Evolutionary conservation across 2,797 vertebrate species (phyloP), one percentile per base, ranked within the genome.

Genomic region (Crenuchus spilurus): DNA sequence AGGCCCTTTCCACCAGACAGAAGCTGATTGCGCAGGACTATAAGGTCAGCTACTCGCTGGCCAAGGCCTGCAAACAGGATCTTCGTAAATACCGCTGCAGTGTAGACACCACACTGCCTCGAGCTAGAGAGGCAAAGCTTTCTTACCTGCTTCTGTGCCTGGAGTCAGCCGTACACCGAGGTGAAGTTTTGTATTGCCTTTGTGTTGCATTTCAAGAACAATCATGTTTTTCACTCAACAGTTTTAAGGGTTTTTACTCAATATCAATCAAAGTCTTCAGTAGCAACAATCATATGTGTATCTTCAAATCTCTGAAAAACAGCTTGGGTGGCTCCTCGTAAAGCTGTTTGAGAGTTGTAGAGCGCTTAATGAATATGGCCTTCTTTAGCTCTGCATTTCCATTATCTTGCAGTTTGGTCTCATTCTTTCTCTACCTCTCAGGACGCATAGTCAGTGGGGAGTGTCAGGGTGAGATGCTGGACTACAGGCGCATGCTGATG

Each of bases 1-100:
- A 98, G 55, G 96, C 97, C 0, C 86, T 99, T 48, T 99, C 98
- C 0, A 99, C 97, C 3, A 90, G 98, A 26, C 98, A 99, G 83
- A 99, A 99, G 84, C 91, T 99, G 72, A 99, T 99, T 0, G 95
- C 95, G 62, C 98, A 99, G 57, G 97, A 99, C 87, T 99, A 99
- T 90, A 99, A 99, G 86, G 95, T 99, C 79, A 99, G 98, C 85
- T 99, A 99, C 87, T 98, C 97, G 0, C 88, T 99, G 85, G 97
- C 98, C 22, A 97, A 97, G 82, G 96, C 98, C 73, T 99, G 98
- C 84, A 98, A 97, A 82, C 93, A 94, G 0, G 98, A 99, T 81
- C 89, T 99, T 87, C 95, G 95, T 85, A 98, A 98, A 61, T 94
- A 96, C 65, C 96, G 90, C 70, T 99, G 98, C 81, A 98, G 93